A percentile compares a stretch with the other conserved stretches of the same genome.
These are phyloP conservation scores for Muraenolepis orangiensis DNA, from an alignment of 2,797 vertebrate species.

Conservation along the genomic window DNA sequence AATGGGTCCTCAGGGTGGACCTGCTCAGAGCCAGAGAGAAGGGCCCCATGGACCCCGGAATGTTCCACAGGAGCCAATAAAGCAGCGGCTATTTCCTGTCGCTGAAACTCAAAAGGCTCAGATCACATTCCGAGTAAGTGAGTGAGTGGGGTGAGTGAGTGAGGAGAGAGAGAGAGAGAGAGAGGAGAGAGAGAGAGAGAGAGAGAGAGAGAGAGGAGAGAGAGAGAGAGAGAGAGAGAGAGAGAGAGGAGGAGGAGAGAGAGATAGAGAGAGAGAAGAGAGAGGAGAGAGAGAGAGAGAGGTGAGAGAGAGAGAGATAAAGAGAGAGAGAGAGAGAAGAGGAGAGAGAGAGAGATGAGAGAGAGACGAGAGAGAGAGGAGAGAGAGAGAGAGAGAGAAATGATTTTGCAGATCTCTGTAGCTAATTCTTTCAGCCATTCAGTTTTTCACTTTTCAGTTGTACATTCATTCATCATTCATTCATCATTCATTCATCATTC, in stretches of 20 bases:
- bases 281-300: slow-evolving; percentile 26
- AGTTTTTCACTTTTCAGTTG: slow-evolving; percentile 55
- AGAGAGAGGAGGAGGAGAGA: slow-evolving; percentile 28
- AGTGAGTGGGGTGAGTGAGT: slow-evolving; percentile 1
- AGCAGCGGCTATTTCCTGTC: slow-evolving; percentile 70
- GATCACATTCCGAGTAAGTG: slow-evolving; percentile 40
- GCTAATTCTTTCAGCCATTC: slow-evolving; percentile 29
- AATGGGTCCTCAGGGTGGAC: slow-evolving; percentile 62
- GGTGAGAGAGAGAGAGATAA: neutral
- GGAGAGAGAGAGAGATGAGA: neutral
- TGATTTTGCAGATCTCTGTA: slow-evolving; percentile 46
- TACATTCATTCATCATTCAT: neutral
- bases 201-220: slow-evolving; percentile 7
- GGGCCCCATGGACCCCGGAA: slow-evolving; percentile 62
- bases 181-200: neutral
- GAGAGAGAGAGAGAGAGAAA: slow-evolving; percentile 6
- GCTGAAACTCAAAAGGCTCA: slow-evolving; percentile 63
- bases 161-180: slow-evolving; percentile 15
- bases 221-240: slow-evolving; percentile 5
- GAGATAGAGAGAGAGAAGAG: neutral
- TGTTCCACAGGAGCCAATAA: slow-evolving; percentile 71
- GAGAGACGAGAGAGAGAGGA: neutral
- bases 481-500: too few relatives aligned
- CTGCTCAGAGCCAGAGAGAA: slow-evolving; percentile 53
- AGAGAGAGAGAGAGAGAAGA: neutral